A percentile compares a stretch with the other conserved stretches of the same genome.
Evolutionary conservation across 1,140 invertebrate genomes (phyloP).

Genomic region (Diabrotica undecimpunctata): DNA sequence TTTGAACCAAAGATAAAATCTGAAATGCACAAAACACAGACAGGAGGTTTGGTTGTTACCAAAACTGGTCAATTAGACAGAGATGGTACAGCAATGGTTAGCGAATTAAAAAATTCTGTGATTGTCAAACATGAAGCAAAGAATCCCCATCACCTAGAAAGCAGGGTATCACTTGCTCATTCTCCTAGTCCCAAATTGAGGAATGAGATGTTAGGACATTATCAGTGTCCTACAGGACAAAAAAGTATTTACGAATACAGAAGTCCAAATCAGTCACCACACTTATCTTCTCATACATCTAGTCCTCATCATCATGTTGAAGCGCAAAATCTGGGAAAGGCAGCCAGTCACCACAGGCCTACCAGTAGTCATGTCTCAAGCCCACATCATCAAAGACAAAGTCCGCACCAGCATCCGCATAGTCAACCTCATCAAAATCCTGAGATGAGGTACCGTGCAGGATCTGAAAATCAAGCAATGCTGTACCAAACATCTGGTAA

Average conservation of each 20-base stretch:
- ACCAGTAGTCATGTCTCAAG: conserved; percentile 44
- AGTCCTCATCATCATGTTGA: conserved; percentile 44
- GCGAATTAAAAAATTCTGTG: conserved; percentile 70
- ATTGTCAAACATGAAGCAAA: conserved; percentile 74
- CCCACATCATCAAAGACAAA: conserved; percentile 50
- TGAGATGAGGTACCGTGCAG: conserved; percentile 43
- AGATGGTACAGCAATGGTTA: conserved; percentile 56
- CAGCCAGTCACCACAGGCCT: conserved; percentile 38
- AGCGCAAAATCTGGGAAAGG: conserved; percentile 40
- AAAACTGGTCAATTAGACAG: conserved; percentile 46
- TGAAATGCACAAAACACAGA: conserved; percentile 46
- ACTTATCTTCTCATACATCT: conserved; percentile 46
- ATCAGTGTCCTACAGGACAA: conserved; percentile 45
- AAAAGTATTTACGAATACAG: conserved; percentile 34
- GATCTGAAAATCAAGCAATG: conserved; percentile 35
- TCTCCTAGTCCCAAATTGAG: conserved; percentile 62
- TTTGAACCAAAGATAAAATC: conserved; percentile 34
- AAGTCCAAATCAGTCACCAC: conserved; percentile 56
- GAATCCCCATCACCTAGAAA: conserved; percentile 53
- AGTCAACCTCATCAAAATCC: conserved; percentile 51
- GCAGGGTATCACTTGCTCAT: conserved; percentile 55
- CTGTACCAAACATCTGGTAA: conserved; percentile 36
- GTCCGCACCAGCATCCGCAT: conserved; percentile 48
- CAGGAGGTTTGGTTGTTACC: conserved; percentile 42
- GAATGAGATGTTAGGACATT: conserved; percentile 58